Conservation (phyloP, 2,797 vertebrate genomes). For the Mormyrops attenuatus region DNA sequence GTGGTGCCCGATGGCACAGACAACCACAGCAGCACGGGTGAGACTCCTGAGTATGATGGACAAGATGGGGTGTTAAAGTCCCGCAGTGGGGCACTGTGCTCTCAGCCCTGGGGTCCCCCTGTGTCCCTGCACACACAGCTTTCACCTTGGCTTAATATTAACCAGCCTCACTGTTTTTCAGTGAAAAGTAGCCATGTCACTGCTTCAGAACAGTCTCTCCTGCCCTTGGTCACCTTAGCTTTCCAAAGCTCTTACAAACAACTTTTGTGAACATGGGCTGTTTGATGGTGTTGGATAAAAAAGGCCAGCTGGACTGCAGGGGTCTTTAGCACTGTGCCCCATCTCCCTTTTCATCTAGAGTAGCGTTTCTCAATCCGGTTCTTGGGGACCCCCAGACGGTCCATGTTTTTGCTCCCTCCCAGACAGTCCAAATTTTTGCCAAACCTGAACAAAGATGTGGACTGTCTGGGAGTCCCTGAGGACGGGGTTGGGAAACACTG, state of each 20-base stretch:
- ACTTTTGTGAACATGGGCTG: background rate
- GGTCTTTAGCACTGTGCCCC: background rate
- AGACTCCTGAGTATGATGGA: background rate
- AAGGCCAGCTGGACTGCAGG: background rate
- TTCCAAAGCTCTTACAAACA: background rate
- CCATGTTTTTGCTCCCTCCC: background rate
- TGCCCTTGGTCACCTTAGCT: background rate
- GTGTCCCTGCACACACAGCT: background rate
- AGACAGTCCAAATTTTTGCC: background rate
- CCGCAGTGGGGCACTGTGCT: background rate
- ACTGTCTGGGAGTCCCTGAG: background rate
- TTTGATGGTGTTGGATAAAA: background rate
- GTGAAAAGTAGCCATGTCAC: background rate
- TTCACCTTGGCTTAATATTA: background rate
- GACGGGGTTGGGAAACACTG: background rate
- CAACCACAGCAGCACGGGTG: slow-evolving; percentile 81
- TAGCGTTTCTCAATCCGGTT: background rate
- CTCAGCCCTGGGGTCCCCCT: background rate
- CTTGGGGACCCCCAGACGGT: background rate
- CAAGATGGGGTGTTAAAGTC: background rate
- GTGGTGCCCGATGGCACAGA: slow-evolving; percentile 68
- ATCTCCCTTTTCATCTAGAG: background rate
- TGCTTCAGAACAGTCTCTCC: background rate
- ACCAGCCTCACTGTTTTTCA: background rate
- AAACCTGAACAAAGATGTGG: background rate